Base-by-base conservation (phyloP, 2,888 invertebrate species). In the Trachelus stipa region DNA sequence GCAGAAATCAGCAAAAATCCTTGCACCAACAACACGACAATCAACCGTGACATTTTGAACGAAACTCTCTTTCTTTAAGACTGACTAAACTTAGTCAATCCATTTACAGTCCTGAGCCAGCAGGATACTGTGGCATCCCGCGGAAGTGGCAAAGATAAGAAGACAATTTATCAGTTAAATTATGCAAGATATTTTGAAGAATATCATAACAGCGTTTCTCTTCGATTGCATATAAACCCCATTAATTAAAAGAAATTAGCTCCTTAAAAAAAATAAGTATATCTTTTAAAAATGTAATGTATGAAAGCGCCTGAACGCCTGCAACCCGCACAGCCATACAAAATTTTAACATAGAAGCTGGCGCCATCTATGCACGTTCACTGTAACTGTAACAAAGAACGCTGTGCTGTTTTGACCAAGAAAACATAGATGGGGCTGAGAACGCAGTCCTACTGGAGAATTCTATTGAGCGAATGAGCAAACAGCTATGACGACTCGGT, bases 121-220 rank as follows among this genome's bases (percentile, higher is more conserved):
- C 83, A 87, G 86, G 89, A 89, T 87, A 88, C 86, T 86, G 88
- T 80, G 85, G 86, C 80, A 85, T 87, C 84, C 85, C 83, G 81
- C 88, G 89, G 89, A 89, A 87, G 84, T 84, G 85, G 83, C 76
- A 78, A 31, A 23, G 56, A 56, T 56, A 56, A 56, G 56, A 56
- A 2, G 56, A 56, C 2, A 56, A 23, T 56, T 56, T 56, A 56
- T 56, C 56, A 56, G 23, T 23, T 9, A 56, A 56, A 56, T 23
- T 23, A 56, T 56, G 56, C 56, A 23, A 56, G 23, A 56, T 9
- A 15, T 6, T 23, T 56, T 23, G 9, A 56, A 56, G 23, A 9
- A 56, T 23, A 23, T 15, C 56, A 56, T 56, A 23, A 56, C 9
- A 23, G 9, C 9, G 23, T 9, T 9, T 56, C 2, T 56, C 9